Conservation (phyloP, 2,113 vertebrate species). For the Sisor rabdophorus region DNA sequence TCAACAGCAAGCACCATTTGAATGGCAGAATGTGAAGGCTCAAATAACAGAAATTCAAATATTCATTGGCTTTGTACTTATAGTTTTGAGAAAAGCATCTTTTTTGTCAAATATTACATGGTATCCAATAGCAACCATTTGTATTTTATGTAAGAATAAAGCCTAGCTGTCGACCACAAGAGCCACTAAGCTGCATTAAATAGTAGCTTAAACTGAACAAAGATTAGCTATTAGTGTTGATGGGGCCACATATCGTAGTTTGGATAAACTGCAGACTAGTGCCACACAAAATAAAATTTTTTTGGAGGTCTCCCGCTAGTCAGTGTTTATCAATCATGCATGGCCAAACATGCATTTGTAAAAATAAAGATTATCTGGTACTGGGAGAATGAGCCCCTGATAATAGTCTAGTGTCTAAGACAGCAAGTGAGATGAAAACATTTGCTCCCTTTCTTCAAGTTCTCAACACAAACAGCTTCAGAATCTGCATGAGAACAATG, state of each 20-base stretch:
- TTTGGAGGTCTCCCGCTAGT: constrained; percentile 3
- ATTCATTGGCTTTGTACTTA: constrained; percentile 37
- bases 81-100: constrained; percentile 36
- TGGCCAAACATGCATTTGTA: constrained; percentile 15
- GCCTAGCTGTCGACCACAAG: constrained; percentile 35
- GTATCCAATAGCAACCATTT: constrained; percentile 50
- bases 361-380: constrained; percentile 18
- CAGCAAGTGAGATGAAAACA: constrained; percentile 36
- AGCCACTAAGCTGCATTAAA: constrained; percentile 38
- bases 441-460: constrained; percentile 32
- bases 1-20: neutral
- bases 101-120: constrained; percentile 43
- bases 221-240: constrained; percentile 7
- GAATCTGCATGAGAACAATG: constrained; percentile 56
- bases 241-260: constrained; percentile 6
- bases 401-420: constrained; percentile 22
- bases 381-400: constrained; percentile 16
- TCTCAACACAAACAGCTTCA: constrained; percentile 51
- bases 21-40: constrained; percentile 31
- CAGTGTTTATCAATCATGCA: neutral
- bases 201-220: constrained; percentile 34
- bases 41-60: constrained; percentile 24
- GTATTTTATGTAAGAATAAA: constrained; percentile 37
- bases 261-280: neutral
- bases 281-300: neutral